Percentiles rank a stretch among this genome's conserved stretches.
These are phyloP conservation scores for Pluvialis apricaria DNA, from an alignment of 2,113 vertebrate genomes.

Conservation along the genomic window DNA sequence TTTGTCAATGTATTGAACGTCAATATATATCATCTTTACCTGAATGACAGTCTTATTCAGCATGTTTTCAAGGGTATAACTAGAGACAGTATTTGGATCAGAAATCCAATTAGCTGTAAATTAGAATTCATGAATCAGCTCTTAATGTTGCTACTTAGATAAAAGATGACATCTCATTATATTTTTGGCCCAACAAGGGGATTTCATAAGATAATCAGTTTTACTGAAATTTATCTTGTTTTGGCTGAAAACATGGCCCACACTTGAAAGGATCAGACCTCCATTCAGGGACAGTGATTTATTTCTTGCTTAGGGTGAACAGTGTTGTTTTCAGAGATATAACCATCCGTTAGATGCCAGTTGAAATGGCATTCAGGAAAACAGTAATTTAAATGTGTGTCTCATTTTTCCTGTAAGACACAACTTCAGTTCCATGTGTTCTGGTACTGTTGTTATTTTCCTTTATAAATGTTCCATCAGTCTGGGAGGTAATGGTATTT, in stretches of 20 bases:
- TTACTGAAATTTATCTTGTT: neutral
- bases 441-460: neutral
- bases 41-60: neutral
- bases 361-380: neutral
- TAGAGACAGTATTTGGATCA: neutral
- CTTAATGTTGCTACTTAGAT: neutral
- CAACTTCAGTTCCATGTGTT: neutral
- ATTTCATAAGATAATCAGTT: neutral
- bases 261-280: neutral
- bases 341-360: neutral
- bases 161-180: neutral
- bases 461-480: neutral
- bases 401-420: neutral
- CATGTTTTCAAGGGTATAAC: neutral
- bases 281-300: neutral
- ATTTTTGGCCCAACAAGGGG: neutral
- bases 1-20: neutral
- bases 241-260: neutral
- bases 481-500: neutral
- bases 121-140: neutral
- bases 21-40: neutral
- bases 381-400: neutral
- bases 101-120: neutral
- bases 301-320: neutral
- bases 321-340: neutral